Conservation (phyloP, 2,113 vertebrate genomes). For the Oreochromis tanganicae region DNA sequence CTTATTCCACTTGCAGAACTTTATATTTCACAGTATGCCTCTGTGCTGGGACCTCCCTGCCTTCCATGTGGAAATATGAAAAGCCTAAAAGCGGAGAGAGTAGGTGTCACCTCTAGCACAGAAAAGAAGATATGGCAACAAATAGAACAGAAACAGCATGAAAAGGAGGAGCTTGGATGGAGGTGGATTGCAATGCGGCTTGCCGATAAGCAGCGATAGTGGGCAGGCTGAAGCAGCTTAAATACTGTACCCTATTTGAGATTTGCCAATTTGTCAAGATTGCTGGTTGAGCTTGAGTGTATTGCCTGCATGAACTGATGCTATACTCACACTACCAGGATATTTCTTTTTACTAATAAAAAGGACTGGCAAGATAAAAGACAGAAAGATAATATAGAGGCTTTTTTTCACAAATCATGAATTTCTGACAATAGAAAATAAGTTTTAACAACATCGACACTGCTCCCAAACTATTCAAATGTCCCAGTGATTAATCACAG, state of each 20-base stretch:
- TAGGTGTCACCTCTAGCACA: neutral
- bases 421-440: neutral
- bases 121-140: neutral
- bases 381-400: neutral
- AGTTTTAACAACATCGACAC: neutral
- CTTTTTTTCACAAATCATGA: neutral
- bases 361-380: neutral
- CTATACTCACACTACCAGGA: neutral
- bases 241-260: neutral
- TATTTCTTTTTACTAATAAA: neutral
- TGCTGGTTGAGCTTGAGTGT: neutral
- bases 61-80: neutral
- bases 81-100: neutral
- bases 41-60: neutral
- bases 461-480: neutral
- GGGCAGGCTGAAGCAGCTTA: neutral
- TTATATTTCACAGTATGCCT: neutral
- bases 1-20: neutral
- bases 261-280: neutral
- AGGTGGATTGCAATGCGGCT: neutral
- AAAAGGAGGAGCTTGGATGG: neutral
- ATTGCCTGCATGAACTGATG: neutral
- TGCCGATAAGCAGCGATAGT: neutral
- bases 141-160: neutral
- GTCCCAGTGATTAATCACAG: neutral